phyloP scores from a whole-genome alignment of 2,113 vertebrate species.

The Pedetes capensis region DNA sequence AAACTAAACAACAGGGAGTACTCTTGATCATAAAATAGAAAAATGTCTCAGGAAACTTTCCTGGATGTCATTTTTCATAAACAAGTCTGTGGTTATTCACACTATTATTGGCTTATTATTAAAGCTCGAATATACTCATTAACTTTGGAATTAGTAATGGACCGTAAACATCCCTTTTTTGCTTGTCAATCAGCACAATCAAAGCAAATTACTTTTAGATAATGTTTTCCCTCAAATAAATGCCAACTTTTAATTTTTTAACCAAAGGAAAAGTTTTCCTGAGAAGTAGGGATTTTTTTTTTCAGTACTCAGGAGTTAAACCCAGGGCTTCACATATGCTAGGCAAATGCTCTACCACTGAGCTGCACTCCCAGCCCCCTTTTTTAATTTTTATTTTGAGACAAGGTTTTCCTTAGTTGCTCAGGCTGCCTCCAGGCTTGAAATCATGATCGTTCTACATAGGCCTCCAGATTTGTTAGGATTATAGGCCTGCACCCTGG shows the following conservation, averaged over 20 bases:
- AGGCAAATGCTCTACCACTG: too few species aligned
- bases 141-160: neutral
- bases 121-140: neutral
- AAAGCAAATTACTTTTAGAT: neutral
- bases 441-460: too few species aligned
- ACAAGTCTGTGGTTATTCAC: neutral
- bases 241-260: neutral
- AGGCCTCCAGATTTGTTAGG: too few species aligned
- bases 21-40: neutral
- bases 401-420: too few species aligned
- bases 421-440: too few species aligned
- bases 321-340: too few species aligned
- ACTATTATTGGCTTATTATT: neutral
- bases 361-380: too few species aligned
- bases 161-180: neutral
- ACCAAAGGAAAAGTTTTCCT: neutral
- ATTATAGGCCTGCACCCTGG: too few species aligned
- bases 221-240: neutral
- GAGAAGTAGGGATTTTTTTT: neutral
- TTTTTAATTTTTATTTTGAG: too few species aligned
- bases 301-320: too few species aligned
- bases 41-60: conserved; percentile 2
- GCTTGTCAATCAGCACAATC: neutral
- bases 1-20: neutral
- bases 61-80: neutral